Conservation (phyloP, 2,797 vertebrate species). For the Rhincodon typus region DNA sequence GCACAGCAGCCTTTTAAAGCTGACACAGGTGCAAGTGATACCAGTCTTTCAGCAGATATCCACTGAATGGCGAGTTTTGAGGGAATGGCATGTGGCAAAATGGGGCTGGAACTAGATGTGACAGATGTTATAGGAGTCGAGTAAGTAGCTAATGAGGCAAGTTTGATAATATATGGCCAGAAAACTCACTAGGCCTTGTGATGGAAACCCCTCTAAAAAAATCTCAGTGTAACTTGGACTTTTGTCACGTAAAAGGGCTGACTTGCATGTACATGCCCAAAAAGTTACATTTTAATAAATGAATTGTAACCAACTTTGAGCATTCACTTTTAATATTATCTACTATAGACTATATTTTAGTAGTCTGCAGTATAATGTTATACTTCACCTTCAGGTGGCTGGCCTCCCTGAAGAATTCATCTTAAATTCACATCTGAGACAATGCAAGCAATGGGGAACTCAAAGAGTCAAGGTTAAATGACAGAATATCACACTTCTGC, state of each 20-base stretch:
- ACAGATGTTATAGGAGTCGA: too few species aligned
- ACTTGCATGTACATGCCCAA: neutral
- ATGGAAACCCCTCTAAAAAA: too few species aligned
- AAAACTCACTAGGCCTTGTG: too few species aligned
- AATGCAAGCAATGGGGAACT: neutral
- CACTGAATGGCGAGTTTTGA: too few species aligned
- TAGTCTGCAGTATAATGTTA: neutral
- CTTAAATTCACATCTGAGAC: neutral
- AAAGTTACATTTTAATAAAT: neutral
- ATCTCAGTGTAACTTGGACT: too few species aligned
- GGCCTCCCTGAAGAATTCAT: neutral
- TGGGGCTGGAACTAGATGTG: too few species aligned
- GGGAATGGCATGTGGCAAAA: too few species aligned
- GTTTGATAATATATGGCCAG: too few species aligned
- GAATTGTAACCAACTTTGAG: neutral
- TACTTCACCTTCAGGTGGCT: neutral
- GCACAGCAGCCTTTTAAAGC: too few species aligned
- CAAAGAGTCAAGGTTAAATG: neutral
- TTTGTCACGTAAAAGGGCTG: neutral
- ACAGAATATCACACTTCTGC: slow-evolving; percentile 22
- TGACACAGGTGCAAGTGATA: too few species aligned
- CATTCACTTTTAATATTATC: neutral
- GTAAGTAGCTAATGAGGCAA: too few species aligned
- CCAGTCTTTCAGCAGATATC: too few species aligned
- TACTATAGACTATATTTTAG: neutral